Evolutionary conservation across 2,888 invertebrate genomes (phyloP).

Genomic region (Aethes cnicana): DNA sequence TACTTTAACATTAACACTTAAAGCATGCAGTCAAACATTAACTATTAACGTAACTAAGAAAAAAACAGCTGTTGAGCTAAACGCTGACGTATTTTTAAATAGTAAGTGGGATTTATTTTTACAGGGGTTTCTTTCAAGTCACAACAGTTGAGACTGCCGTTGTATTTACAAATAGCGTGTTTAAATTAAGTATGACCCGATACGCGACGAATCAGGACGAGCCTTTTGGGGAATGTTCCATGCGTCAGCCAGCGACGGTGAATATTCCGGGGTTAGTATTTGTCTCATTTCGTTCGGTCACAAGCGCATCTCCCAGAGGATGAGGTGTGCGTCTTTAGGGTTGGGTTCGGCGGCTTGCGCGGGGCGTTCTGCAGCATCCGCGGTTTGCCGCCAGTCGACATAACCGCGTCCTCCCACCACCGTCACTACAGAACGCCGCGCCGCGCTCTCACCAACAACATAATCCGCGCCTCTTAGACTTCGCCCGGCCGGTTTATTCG

Average conservation of each 20-base stretch:
- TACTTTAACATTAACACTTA: slow-evolving; percentile 24
- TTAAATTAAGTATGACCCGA: slow-evolving; percentile 58
- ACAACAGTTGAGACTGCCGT: slow-evolving; percentile 3
- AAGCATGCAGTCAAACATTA: slow-evolving; percentile 31
- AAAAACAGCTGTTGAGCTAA: slow-evolving; percentile 26
- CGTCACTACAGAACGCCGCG: slow-evolving; percentile 90
- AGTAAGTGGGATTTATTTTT: slow-evolving; percentile 19
- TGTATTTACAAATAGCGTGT: slow-evolving; percentile 27
- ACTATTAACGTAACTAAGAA: slow-evolving; percentile 20
- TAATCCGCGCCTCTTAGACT: slow-evolving; percentile 72
- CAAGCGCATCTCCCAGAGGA: slow-evolving; percentile 90
- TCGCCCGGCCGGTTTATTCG: slow-evolving; percentile 58
- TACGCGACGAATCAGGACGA: slow-evolving; percentile 36
- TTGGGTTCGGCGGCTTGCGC: slow-evolving; percentile 85
- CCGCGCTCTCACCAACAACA: slow-evolving; percentile 69
- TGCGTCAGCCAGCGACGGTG: slow-evolving; percentile 18
- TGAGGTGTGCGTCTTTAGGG: slow-evolving; percentile 93
- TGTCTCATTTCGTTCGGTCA: too few relatives aligned
- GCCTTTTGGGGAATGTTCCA: too few relatives aligned
- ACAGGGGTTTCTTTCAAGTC: slow-evolving; percentile 10
- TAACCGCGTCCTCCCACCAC: slow-evolving; percentile 95
- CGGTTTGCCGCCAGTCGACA: slow-evolving; percentile 91
- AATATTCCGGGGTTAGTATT: background rate
- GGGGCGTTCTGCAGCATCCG: slow-evolving; percentile 83
- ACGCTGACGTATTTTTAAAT: slow-evolving; percentile 20